phyloP scores from a whole-genome alignment of 2,113 vertebrate species.

The Isurus oxyrinchus region DNA sequence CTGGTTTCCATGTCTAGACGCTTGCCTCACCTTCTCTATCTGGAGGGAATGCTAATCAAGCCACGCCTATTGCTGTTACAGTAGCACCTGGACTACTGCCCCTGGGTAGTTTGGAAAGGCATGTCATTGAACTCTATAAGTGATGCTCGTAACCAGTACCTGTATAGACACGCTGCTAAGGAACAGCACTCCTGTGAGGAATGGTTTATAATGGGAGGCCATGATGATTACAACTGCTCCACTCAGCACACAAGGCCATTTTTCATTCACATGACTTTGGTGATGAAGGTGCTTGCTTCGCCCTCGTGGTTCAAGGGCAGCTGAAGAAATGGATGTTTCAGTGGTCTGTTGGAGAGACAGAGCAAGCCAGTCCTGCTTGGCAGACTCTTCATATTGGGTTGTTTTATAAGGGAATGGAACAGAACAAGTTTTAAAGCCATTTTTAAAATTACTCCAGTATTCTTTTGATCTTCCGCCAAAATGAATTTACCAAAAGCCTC shows the following conservation, averaged over 20 bases:
- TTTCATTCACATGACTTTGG: not conserved
- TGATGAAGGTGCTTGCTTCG: not conserved
- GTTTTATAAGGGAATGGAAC: constrained; percentile 10
- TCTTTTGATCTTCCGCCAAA: not conserved
- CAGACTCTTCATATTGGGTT: not conserved
- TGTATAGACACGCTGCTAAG: not conserved
- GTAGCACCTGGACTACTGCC: not conserved
- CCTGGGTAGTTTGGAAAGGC: constrained; percentile 23
- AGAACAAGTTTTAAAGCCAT: not conserved
- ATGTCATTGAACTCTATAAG: constrained; percentile 10
- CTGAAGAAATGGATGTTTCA: constrained; percentile 4
- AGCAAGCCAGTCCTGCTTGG: not conserved
- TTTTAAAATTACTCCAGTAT: constrained; percentile 1
- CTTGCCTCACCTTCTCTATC: constrained; percentile 11
- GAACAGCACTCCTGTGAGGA: constrained; percentile 19
- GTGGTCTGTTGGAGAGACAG: not conserved
- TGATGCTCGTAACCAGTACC: not conserved
- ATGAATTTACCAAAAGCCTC: not conserved
- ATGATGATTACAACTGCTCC: constrained; percentile 13
- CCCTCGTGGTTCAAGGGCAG: not conserved
- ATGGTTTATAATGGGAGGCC: not conserved
- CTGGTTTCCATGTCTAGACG: constrained; percentile 12
- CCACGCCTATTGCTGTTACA: constrained; percentile 28
- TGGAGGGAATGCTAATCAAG: constrained; percentile 29
- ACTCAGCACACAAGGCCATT: not conserved